phyloP scores from a whole-genome alignment of 2,888 invertebrate species.

The Epinotia bilunana region DNA sequence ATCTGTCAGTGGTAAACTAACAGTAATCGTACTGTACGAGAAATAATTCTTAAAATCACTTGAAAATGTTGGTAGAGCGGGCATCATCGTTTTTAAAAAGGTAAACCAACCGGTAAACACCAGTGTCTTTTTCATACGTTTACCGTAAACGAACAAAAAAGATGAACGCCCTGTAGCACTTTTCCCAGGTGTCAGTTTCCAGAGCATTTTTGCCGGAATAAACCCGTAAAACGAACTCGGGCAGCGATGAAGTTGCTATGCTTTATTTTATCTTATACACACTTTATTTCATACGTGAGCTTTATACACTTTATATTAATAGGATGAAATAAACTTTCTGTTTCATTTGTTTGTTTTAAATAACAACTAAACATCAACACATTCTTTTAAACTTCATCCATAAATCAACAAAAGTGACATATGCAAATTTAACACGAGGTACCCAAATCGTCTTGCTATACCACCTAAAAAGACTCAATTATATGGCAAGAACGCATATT shows the following conservation, averaged over 20 bases:
- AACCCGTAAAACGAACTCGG: background rate
- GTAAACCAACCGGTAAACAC: no score
- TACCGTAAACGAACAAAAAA: background rate
- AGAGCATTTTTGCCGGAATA: background rate
- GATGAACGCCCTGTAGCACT: background rate
- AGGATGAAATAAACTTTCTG: background rate
- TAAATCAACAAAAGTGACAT: no score
- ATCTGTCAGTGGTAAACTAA: no score
- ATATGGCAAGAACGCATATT: no score
- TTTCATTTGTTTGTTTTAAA: background rate
- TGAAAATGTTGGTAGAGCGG: background rate
- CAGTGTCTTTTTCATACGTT: no score
- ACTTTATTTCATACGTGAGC: no score
- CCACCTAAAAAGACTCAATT: no score
- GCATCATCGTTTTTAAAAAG: background rate
- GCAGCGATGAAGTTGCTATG: background rate
- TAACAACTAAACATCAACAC: background rate
- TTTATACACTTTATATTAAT: constrained; percentile 1
- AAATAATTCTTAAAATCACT: background rate
- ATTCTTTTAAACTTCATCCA: no score
- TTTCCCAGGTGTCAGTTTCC: background rate
- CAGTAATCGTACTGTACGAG: no score
- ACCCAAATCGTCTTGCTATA: no score
- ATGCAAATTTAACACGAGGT: no score
- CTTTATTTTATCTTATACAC: constrained; percentile 14